These are phyloP conservation scores for Sterna hirundo DNA, from an alignment of 2,113 vertebrate species.

Conservation along the genomic window DNA sequence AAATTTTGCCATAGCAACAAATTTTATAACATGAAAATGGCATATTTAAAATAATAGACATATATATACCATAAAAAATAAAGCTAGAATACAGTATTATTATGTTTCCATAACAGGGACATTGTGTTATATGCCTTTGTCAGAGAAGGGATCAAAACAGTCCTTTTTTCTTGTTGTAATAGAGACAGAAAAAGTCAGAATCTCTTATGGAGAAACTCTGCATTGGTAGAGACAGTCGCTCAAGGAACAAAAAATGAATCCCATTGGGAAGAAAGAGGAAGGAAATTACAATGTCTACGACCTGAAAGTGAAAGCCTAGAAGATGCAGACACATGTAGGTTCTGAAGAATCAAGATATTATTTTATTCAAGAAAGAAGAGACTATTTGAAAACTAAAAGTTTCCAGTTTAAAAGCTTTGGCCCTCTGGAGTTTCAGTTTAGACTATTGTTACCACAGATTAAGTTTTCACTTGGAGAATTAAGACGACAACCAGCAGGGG, in stretches of 20 bases:
- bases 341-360: not conserved
- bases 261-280: not conserved
- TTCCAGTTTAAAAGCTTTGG: not conserved
- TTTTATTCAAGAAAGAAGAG: not conserved
- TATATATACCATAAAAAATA: not conserved
- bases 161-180: not conserved
- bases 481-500: not conserved
- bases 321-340: not conserved
- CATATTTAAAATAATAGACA: not conserved
- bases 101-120: not conserved
- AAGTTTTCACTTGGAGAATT: not conserved
- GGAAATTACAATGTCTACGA: not conserved
- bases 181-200: not conserved
- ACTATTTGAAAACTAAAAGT: not conserved
- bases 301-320: not conserved
- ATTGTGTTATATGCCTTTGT: not conserved
- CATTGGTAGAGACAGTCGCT: not conserved
- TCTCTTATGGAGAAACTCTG: not conserved
- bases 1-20: not conserved
- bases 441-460: not conserved
- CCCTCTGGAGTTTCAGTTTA: not conserved
- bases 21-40: not conserved
- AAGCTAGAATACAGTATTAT: not conserved
- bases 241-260: not conserved
- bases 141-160: not conserved